These are phyloP conservation scores for Coracopsis vasa DNA, from an alignment of 2,113 vertebrate species.

Conservation along the genomic window DNA sequence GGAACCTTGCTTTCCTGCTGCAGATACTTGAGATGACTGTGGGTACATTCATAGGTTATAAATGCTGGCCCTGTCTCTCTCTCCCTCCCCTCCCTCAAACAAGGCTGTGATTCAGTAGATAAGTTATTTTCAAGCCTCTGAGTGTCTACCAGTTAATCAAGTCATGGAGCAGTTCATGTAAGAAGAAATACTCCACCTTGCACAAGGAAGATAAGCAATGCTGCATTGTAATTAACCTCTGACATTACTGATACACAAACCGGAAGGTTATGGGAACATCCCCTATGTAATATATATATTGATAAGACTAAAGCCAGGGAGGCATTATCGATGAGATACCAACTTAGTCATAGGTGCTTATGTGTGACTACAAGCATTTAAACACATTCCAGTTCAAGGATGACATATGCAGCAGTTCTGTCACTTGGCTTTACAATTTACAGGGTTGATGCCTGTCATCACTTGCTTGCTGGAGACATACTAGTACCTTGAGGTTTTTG, in stretches of 20 bases:
- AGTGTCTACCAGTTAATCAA: background rate
- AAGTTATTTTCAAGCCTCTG: background rate
- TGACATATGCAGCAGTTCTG: background rate
- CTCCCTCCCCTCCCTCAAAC: constrained; percentile 9
- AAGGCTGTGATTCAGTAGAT: constrained; percentile 1
- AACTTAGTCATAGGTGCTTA: background rate
- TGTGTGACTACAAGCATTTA: background rate
- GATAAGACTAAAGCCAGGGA: background rate
- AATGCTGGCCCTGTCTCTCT: background rate
- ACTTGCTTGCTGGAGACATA: background rate
- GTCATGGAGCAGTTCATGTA: background rate
- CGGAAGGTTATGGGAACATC: background rate
- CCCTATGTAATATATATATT: background rate
- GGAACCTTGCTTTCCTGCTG: background rate
- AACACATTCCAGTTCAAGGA: background rate
- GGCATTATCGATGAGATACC: background rate
- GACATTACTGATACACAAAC: background rate
- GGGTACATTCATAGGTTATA: background rate
- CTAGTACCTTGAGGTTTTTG: constrained; percentile 94
- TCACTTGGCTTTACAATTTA: background rate
- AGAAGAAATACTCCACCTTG: background rate
- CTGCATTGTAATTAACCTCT: background rate
- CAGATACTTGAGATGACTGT: background rate
- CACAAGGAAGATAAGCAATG: background rate
- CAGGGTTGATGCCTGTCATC: background rate